These are phyloP conservation scores for Therioaphis trifolii DNA, from an alignment of 2,888 invertebrate genomes.

Conservation along the genomic window DNA sequence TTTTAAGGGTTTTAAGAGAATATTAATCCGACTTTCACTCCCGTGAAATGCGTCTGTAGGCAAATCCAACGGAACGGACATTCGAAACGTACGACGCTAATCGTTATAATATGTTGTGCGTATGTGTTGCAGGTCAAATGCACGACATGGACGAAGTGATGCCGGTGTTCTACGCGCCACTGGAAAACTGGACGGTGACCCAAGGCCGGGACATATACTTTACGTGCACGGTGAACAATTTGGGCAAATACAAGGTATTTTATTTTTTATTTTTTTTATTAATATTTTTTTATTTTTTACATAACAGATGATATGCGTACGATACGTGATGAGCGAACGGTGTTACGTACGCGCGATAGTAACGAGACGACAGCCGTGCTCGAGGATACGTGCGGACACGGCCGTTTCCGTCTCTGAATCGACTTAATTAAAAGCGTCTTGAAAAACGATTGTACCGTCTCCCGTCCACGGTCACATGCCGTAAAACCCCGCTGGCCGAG, in stretches of 20 bases:
- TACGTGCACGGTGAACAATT: constrained; percentile 90
- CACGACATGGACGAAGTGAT: constrained; percentile 74
- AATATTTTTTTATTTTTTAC: too few relatives aligned
- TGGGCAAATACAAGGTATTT: constrained; percentile 86
- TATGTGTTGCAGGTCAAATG: constrained; percentile 75
- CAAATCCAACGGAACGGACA: background rate
- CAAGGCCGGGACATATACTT: constrained; percentile 89
- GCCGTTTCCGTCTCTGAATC: background rate
- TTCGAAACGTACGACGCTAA: too few relatives aligned
- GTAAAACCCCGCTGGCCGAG: too few relatives aligned
- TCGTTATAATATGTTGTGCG: background rate
- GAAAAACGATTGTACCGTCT: too few relatives aligned
- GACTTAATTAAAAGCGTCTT: background rate
- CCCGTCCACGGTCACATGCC: too few relatives aligned
- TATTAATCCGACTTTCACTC: background rate
- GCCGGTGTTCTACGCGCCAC: constrained; percentile 85
- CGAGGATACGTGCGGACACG: background rate
- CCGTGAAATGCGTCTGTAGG: background rate
- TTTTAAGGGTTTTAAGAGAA: too few relatives aligned
- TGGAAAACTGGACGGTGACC: constrained; percentile 88
- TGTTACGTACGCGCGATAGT: too few relatives aligned
- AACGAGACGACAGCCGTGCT: too few relatives aligned
- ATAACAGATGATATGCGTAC: background rate
- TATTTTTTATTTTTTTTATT: too few relatives aligned
- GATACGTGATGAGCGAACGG: background rate